These are phyloP conservation scores for Daboia siamensis DNA, from an alignment of 2,113 vertebrate species.

Conservation along the genomic window DNA sequence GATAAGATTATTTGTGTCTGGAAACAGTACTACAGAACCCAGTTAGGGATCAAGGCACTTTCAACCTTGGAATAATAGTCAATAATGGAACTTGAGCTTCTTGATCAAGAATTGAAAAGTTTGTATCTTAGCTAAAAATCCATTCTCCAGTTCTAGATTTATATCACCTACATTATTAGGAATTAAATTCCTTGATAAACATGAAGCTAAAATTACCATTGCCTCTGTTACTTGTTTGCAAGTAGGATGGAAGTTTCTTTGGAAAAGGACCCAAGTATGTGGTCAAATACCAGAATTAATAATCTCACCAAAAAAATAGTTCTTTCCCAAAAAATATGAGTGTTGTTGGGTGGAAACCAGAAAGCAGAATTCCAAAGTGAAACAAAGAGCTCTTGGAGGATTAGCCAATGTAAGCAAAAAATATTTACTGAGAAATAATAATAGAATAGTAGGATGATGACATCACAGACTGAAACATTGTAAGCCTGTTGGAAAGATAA, in stretches of 20 bases:
- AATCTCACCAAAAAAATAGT: neutral
- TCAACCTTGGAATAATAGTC: neutral
- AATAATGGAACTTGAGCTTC: neutral
- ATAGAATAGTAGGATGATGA: neutral
- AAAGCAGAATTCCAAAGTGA: neutral
- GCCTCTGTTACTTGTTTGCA: neutral
- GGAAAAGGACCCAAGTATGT: neutral
- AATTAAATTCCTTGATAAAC: neutral
- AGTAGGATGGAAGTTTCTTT: neutral
- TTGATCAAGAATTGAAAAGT: neutral
- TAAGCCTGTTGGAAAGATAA: neutral
- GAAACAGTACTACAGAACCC: neutral
- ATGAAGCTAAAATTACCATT: neutral
- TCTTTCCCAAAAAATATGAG: neutral
- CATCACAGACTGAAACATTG: neutral
- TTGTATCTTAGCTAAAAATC: neutral
- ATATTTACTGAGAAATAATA: neutral
- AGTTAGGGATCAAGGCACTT: neutral
- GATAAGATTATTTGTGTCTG: neutral
- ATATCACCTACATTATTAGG: neutral
- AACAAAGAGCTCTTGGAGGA: neutral
- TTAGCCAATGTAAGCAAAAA: neutral
- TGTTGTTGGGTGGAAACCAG: neutral
- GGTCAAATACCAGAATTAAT: neutral
- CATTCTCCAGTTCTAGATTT: neutral